These are phyloP conservation scores for Mongoloraphidia duomilia DNA, from an alignment of 2,888 invertebrate genomes.

Conservation along the genomic window DNA sequence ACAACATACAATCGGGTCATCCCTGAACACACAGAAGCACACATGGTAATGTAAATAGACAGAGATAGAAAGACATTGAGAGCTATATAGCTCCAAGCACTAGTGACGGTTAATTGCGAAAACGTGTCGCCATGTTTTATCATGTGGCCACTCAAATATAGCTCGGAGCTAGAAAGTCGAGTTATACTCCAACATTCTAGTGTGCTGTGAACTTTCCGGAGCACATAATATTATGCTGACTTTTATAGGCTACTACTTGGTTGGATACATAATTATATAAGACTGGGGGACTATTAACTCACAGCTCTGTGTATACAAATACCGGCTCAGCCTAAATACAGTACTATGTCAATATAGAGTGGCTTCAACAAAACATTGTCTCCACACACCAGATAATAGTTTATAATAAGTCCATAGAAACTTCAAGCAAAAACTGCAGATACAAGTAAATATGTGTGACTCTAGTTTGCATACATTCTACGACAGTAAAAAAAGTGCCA, in stretches of 20 bases:
- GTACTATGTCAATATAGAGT: not conserved
- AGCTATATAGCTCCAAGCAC: too few species aligned
- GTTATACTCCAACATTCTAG: not conserved
- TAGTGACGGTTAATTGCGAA: conserved; percentile 18
- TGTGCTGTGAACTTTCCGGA: not conserved
- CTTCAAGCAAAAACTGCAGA: too few species aligned
- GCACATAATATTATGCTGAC: not conserved
- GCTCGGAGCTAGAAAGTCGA: not conserved
- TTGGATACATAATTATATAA: conserved; percentile 5
- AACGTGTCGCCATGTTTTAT: conserved; percentile 18
- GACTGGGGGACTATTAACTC: conserved; percentile 4
- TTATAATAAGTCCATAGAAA: too few species aligned
- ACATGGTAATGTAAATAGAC: too few species aligned
- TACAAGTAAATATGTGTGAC: too few species aligned
- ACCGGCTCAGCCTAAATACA: not conserved
- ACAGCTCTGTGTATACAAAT: not conserved
- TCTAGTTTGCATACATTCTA: too few species aligned
- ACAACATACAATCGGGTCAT: too few species aligned
- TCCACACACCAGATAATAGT: too few species aligned
- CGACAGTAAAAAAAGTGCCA: too few species aligned
- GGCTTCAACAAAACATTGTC: too few species aligned
- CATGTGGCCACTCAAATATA: conserved; percentile 17
- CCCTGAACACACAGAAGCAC: too few species aligned
- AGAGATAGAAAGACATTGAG: too few species aligned
- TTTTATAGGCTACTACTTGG: conserved; percentile 2